phyloP scores from a whole-genome alignment of 2,888 invertebrate genomes.

The Tanypteryx hageni region DNA sequence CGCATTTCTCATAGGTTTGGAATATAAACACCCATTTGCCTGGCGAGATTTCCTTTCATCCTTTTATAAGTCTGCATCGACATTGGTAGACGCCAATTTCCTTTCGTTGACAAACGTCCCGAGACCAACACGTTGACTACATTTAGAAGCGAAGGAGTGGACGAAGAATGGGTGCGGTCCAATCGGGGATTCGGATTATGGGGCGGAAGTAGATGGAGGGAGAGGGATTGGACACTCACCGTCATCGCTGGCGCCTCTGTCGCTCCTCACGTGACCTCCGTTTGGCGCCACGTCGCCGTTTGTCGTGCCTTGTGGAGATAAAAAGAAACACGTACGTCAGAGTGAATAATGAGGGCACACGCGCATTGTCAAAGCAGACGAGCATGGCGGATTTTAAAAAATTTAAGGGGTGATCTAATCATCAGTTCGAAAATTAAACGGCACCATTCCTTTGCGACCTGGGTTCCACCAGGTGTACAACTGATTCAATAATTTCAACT shows the following conservation, averaged over 20 bases:
- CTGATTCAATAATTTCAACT: too few relatives aligned
- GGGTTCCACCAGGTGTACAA: too few relatives aligned
- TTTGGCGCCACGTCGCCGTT: slow-evolving; percentile 33
- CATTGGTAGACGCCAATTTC: background rate
- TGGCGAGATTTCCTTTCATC: background rate
- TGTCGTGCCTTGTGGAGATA: slow-evolving; percentile 15
- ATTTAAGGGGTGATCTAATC: too few relatives aligned
- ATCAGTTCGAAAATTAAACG: too few relatives aligned
- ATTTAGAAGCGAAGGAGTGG: background rate
- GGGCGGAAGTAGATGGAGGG: background rate
- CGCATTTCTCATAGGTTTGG: too few relatives aligned
- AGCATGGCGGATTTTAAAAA: too few relatives aligned
- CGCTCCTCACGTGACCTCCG: slow-evolving; percentile 1
- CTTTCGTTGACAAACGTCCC: background rate
- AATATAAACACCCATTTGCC: too few relatives aligned
- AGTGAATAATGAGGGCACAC: too few relatives aligned
- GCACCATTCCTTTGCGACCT: too few relatives aligned
- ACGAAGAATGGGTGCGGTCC: background rate
- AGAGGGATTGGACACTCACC: slow-evolving; percentile 17
- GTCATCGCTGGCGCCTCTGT: background rate
- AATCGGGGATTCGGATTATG: background rate
- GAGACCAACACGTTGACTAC: background rate
- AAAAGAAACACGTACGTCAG: background rate
- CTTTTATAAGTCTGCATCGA: background rate
- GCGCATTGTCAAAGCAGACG: too few relatives aligned